A percentile compares a stretch with the other conserved stretches of the same genome.
Conservation (phyloP, 2,113 vertebrate genomes). For the Eudyptes chrysolophus region DNA sequence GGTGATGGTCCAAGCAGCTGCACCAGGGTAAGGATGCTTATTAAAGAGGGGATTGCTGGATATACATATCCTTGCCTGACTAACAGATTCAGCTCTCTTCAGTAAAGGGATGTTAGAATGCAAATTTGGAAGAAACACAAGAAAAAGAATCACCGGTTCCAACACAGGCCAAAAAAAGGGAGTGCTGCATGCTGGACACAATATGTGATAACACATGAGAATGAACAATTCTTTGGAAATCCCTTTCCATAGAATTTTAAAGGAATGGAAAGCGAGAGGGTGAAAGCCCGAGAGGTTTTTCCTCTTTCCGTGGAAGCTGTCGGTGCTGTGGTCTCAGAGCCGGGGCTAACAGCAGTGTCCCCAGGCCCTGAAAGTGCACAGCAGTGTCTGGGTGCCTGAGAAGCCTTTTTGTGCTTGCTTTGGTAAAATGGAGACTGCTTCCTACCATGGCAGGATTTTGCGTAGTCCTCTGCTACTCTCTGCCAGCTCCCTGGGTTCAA, state of each 20-base stretch:
- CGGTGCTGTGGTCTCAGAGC: neutral
- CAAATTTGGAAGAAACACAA: neutral
- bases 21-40: neutral
- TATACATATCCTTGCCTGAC: neutral
- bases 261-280: neutral
- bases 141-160: neutral
- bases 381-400: neutral
- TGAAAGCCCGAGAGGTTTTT: neutral
- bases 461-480: neutral
- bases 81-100: neutral
- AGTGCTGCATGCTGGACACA: neutral
- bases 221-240: neutral
- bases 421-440: neutral
- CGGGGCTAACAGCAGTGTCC: neutral
- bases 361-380: neutral
- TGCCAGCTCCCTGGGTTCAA: neutral
- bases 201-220: neutral
- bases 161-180: neutral
- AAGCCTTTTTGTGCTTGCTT: neutral
- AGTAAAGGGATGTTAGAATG: neutral
- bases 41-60: neutral
- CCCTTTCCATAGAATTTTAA: neutral
- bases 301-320: neutral
- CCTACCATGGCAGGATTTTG: neutral
- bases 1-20: constrained; percentile 38